Percentiles rank a stretch among this genome's conserved stretches.
These are phyloP conservation scores for Phaethon lepturus DNA, from an alignment of 2,113 vertebrate species.

Conservation along the genomic window DNA sequence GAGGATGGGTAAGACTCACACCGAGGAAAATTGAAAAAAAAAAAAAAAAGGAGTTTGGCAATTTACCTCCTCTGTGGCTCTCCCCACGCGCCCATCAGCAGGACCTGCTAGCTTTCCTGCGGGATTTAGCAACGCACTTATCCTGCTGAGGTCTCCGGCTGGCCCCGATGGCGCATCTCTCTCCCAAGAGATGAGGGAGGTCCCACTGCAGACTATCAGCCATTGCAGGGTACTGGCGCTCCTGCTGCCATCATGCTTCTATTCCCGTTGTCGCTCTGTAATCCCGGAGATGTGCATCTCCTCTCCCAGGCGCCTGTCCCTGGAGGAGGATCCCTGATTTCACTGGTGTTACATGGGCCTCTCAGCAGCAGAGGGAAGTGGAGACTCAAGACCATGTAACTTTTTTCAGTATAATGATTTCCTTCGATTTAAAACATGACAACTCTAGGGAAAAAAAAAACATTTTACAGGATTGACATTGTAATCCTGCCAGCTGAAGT, in stretches of 20 bases:
- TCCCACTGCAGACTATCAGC: not conserved
- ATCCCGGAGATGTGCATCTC: not conserved
- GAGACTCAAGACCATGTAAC: not conserved
- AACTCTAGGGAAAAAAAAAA: not conserved
- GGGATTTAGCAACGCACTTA: not conserved
- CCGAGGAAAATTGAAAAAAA: not conserved
- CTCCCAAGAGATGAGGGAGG: not conserved
- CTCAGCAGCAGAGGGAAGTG: not conserved
- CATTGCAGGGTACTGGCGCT: not conserved
- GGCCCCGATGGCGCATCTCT: rapidly evolving
- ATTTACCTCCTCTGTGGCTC: not conserved
- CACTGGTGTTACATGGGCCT: rapidly evolving
- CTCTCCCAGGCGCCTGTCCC: not conserved
- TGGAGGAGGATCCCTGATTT: not conserved
- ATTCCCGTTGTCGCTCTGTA: not conserved
- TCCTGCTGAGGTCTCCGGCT: not conserved
- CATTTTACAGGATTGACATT: not conserved
- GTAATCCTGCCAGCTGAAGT: slow-evolving; percentile 1
- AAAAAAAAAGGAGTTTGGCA: rapidly evolving
- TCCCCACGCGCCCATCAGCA: rapidly evolving
- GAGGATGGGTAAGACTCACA: not conserved
- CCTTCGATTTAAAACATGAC: not conserved
- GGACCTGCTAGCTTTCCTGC: not conserved
- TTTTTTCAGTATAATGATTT: not conserved
- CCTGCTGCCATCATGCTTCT: not conserved